Evolutionary conservation across 2,797 vertebrate species (phyloP).

Genomic region (Linurgus olivaceus): DNA sequence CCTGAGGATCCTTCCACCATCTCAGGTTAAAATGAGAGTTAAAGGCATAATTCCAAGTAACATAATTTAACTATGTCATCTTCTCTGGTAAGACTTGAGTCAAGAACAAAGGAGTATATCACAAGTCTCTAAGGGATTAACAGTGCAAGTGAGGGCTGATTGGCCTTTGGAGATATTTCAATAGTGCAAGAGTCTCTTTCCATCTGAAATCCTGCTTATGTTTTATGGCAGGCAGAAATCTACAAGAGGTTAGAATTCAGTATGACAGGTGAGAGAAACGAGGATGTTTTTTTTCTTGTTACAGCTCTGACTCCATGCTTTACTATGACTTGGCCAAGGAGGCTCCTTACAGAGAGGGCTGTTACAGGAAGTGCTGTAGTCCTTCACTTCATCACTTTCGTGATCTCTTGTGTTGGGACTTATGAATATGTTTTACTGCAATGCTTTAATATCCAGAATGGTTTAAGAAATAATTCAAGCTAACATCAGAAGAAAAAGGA

Average conservation of each 20-base stretch:
- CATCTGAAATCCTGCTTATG: not conserved
- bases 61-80: not conserved
- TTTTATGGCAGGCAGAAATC: not conserved
- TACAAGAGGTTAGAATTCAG: not conserved
- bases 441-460: not conserved
- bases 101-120: not conserved
- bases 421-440: not conserved
- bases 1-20: not conserved
- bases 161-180: not conserved
- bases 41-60: not conserved
- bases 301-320: not conserved
- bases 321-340: not conserved
- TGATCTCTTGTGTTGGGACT: not conserved
- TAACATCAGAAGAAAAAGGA: not conserved
- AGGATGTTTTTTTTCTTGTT: not conserved
- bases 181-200: not conserved
- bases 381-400: no score
- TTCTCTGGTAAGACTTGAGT: not conserved
- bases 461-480: not conserved
- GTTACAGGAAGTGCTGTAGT: not conserved
- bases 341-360: not conserved
- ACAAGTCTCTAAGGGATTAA: not conserved
- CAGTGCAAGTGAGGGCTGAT: not conserved
- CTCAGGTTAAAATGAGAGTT: not conserved
- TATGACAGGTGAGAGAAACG: not conserved